A percentile compares a stretch with the other conserved stretches of the same genome.
Conservation (phyloP, 2,113 vertebrate genomes). For the western clawed frog (Xenopus tropicalis) region DNA sequence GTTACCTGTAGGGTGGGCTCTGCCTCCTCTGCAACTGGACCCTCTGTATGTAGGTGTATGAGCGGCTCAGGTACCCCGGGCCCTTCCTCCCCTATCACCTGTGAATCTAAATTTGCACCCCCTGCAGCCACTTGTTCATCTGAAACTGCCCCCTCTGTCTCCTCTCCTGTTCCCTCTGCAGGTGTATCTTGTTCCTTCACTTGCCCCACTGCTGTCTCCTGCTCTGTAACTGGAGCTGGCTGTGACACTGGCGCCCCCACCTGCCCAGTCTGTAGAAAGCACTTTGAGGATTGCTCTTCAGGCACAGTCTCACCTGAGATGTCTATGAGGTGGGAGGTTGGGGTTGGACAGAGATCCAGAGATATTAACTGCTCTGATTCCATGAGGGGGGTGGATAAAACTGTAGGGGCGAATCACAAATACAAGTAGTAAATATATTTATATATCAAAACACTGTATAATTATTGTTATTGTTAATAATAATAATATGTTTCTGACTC, state of each 20-base stretch:
- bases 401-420: not conserved
- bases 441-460: too few species aligned
- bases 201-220: not conserved
- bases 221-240: not conserved
- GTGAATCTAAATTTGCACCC: not conserved
- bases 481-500: too few species aligned
- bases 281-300: not conserved
- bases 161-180: not conserved
- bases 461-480: too few species aligned
- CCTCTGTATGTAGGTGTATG: not conserved
- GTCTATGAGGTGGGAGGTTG: not conserved
- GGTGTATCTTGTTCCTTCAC: not conserved
- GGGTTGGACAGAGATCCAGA: not conserved
- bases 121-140: not conserved
- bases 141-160: not conserved
- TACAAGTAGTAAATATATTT: not conserved
- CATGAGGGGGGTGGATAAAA: not conserved
- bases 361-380: slow-evolving; percentile 19
- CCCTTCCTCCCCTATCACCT: not conserved
- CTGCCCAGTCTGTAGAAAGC: not conserved
- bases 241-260: slow-evolving; percentile 9
- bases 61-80: too few species aligned
- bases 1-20: not conserved
- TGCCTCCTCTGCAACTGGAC: not conserved
- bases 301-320: not conserved